These are phyloP conservation scores for Brachylomia viminalis DNA, from an alignment of 2,888 invertebrate genomes.

Conservation along the genomic window DNA sequence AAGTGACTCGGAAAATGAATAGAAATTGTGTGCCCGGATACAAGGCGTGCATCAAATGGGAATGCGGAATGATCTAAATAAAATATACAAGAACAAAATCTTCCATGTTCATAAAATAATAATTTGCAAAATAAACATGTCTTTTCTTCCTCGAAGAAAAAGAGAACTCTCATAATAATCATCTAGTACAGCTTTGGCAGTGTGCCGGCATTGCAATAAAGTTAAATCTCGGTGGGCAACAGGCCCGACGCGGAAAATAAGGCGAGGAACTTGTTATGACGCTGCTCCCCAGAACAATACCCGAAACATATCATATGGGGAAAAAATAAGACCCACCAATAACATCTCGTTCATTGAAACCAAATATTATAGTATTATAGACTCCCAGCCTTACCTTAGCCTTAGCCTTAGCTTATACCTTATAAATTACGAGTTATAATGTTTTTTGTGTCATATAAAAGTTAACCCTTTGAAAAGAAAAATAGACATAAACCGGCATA, in stretches of 20 bases:
- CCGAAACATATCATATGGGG: slow-evolving; percentile 66
- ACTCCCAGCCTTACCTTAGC: neutral
- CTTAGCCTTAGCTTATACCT: too few relatives aligned
- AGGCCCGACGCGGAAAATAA: slow-evolving; percentile 77
- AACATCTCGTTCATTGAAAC: slow-evolving; percentile 35
- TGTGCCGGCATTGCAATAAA: slow-evolving; percentile 82
- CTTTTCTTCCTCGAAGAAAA: slow-evolving; percentile 69
- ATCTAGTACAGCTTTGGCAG: slow-evolving; percentile 79
- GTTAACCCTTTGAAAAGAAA: slow-evolving; percentile 76
- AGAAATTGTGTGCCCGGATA: slow-evolving; percentile 67
- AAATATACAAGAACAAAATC: slow-evolving; percentile 47
- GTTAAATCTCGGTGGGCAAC: slow-evolving; percentile 81
- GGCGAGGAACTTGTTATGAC: slow-evolving; percentile 74
- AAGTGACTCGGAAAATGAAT: slow-evolving; percentile 79
- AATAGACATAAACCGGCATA: slow-evolving; percentile 84
- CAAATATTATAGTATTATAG: slow-evolving; percentile 13
- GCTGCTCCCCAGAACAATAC: slow-evolving; percentile 69
- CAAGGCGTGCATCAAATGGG: slow-evolving; percentile 48
- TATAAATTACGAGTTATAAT: slow-evolving; percentile 23
- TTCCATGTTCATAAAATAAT: slow-evolving; percentile 59
- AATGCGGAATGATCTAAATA: slow-evolving; percentile 52
- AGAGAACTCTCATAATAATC: slow-evolving; percentile 80
- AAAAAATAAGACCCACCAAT: slow-evolving; percentile 60
- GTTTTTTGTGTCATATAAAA: slow-evolving; percentile 61
- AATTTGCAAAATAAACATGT: slow-evolving; percentile 63